phyloP scores from a whole-genome alignment of 2,888 invertebrate species.

The Xiphydria camelus region DNA sequence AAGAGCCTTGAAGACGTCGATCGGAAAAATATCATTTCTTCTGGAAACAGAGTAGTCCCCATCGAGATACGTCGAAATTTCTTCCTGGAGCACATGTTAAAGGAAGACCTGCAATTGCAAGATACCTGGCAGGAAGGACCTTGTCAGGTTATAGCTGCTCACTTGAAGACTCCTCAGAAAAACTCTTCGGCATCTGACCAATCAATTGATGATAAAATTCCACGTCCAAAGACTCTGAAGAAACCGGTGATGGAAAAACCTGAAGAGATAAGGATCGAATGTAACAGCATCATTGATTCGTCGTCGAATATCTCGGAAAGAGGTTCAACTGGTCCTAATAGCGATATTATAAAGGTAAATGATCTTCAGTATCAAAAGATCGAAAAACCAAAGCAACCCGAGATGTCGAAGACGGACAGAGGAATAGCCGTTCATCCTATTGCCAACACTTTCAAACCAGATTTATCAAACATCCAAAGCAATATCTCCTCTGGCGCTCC shows the following conservation, averaged over 20 bases:
- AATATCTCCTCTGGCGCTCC: too few relatives aligned
- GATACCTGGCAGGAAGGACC: too few relatives aligned
- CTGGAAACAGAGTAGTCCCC: constrained; percentile 11
- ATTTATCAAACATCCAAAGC: background rate
- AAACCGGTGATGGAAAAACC: too few relatives aligned
- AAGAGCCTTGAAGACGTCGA: background rate
- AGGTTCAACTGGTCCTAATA: background rate
- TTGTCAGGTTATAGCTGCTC: constrained; percentile 32
- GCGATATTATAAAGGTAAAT: background rate
- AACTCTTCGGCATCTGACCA: background rate
- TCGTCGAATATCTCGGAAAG: background rate
- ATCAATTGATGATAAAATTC: too few relatives aligned
- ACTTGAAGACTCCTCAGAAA: constrained; percentile 21
- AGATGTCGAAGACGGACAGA: background rate
- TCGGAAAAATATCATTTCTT: background rate
- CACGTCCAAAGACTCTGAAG: background rate
- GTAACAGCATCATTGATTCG: too few relatives aligned
- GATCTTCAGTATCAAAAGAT: too few relatives aligned
- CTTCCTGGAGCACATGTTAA: constrained; percentile 47
- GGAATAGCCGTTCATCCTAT: too few relatives aligned
- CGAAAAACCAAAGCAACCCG: background rate
- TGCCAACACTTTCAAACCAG: too few relatives aligned
- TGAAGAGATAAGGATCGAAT: too few relatives aligned
- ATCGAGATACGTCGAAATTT: constrained; percentile 37
- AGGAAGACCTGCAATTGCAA: constrained; percentile 22